Evolutionary conservation across 1,140 invertebrate genomes (phyloP), one percentile per base, ranked within the genome.

Genomic region (Drosophila albomicans): DNA sequence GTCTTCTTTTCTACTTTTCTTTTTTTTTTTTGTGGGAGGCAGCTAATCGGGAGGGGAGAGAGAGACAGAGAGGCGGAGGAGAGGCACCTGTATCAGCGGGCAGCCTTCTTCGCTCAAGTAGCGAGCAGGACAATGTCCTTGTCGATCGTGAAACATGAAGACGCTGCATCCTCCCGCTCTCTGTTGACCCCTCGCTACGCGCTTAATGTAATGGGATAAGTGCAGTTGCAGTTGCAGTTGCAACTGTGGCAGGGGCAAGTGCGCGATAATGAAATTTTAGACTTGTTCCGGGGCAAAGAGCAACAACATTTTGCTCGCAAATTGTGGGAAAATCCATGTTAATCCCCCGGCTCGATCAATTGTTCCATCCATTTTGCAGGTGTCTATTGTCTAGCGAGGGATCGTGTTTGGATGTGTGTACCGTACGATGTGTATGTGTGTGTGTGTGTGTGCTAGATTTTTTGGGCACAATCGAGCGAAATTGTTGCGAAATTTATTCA

Each of bases 181-280:
- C n/a, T 51, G 5, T 48, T 58, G 51, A 68, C 45, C 59, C 43
- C 67, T 62, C 28, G 57, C 5, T 66, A 81, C 73, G 75, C 82
- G 77, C 85, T 85, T 79, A 81, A 65, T 89, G 85, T 89, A 88
- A 88, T 88, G 86, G 85, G 85, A 88, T 88, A 84, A 88, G 51
- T 8, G 85, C 85, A 66, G 43, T 52, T 52, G 49, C 48, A 13
- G 20, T 20, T 7, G 7, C 35, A 10, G 35, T 7, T 7, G 35
- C 32, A 10, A 25, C 32, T n/a, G 5, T 41, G 11, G 11, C 38
- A 41, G 38, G 38, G 49, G 25, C 46, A 72, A 69, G 20, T 56
- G 66, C 73, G 59, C 74, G 78, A 65, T 90, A 88, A 88, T 88
- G 85, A 88, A 88, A 88, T 88, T 88, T 75, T 85, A 88, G 84